Conservation (phyloP, 1,140 invertebrate genomes). For the Ctenoplectra terminalis region DNA sequence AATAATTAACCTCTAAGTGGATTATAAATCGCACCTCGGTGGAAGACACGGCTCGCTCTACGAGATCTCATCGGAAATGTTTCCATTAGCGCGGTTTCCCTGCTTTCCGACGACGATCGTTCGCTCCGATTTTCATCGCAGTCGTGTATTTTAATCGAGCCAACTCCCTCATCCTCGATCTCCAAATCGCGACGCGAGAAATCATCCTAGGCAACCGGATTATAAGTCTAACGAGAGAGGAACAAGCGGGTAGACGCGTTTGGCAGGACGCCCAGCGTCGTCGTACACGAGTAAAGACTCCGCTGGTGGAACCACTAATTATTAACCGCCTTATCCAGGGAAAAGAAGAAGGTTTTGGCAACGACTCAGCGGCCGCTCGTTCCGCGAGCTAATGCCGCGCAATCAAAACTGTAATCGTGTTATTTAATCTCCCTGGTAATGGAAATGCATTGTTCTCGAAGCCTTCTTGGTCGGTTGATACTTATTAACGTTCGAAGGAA, state of each 20-base stretch:
- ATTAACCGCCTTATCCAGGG: constrained; percentile 66
- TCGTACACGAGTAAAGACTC: constrained; percentile 2
- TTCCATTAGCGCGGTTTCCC: constrained; percentile 41
- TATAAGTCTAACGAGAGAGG: constrained; percentile 54
- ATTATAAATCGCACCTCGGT: constrained; percentile 62
- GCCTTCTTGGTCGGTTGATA: background rate
- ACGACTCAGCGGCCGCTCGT: constrained; percentile 5
- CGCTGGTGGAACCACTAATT: constrained; percentile 54
- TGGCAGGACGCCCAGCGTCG: constrained; percentile 55
- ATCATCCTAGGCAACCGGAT: constrained; percentile 60
- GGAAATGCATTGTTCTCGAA: constrained; percentile 11
- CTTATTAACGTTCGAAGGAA: background rate
- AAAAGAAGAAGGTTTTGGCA: constrained; percentile 35
- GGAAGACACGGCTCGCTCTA: background rate
- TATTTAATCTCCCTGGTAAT: constrained; percentile 38
- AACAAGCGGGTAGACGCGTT: constrained; percentile 14
- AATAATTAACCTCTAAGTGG: constrained; percentile 65
- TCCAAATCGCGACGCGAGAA: constrained; percentile 20
- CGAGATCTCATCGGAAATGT: constrained; percentile 40
- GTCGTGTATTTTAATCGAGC: constrained; percentile 40
- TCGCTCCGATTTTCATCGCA: constrained; percentile 26
- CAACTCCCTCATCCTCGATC: background rate
- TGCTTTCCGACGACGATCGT: constrained; percentile 10
- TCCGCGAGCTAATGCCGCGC: constrained; percentile 23
- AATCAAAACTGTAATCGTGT: constrained; percentile 58